Conservation (phyloP, 2,888 invertebrate genomes). For the Cataglyphis albicans region DNA sequence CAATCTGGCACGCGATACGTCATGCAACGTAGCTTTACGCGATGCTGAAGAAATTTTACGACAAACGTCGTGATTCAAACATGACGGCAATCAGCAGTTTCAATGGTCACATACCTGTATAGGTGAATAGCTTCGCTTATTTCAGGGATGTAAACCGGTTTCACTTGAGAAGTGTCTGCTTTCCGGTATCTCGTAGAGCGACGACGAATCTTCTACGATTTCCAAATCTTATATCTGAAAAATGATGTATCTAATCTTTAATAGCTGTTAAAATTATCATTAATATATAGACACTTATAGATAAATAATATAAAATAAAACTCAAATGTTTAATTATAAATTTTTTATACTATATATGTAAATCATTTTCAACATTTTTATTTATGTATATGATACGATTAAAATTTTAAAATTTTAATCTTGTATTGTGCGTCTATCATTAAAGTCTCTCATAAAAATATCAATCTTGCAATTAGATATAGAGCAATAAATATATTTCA, state of each 20-base stretch:
- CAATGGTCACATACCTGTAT: conserved; percentile 25
- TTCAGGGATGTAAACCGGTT: conserved; percentile 48
- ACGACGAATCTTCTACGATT: conserved; percentile 19
- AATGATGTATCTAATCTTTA: conserved; percentile 17
- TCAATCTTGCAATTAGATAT: neutral
- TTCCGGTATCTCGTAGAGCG: conserved; percentile 15
- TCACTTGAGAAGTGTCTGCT: conserved; percentile 12
- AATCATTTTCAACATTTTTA: neutral
- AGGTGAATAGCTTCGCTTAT: conserved; percentile 35
- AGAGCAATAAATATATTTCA: conserved; percentile 1
- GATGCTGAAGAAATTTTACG: conserved; percentile 29
- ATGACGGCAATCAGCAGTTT: conserved; percentile 40
- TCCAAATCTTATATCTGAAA: neutral
- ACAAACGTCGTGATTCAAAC: conserved; percentile 37
- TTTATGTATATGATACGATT: neutral
- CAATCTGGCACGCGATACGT: conserved; percentile 56
- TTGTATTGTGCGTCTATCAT: neutral
- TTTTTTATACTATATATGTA: neutral
- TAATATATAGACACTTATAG: neutral
- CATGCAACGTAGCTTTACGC: conserved; percentile 1
- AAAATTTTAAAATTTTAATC: neutral
- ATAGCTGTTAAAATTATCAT: neutral
- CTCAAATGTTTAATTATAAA: neutral
- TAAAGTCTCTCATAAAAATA: conserved; percentile 1
- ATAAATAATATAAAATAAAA: neutral